These are phyloP conservation scores for Eubasilissa regina DNA, from an alignment of 1,140 invertebrate species.

Conservation along the genomic window DNA sequence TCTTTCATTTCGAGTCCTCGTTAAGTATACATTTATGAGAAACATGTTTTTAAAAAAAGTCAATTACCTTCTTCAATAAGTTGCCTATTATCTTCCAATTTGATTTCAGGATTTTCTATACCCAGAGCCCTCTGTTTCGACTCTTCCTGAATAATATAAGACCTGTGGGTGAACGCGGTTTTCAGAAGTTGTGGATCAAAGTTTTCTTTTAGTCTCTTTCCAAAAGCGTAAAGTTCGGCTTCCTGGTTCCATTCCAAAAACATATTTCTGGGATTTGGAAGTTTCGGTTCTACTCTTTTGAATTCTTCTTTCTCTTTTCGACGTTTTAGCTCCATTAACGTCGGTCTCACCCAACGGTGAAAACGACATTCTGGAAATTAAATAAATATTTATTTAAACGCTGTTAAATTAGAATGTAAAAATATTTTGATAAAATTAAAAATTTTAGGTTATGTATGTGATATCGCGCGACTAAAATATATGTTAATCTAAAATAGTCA, in stretches of 20 bases:
- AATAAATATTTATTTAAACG: neutral
- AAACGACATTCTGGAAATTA: constrained; percentile 40
- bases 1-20: too few species aligned
- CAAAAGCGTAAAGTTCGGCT: constrained; percentile 91
- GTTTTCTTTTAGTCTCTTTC: constrained; percentile 87
- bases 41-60: too few species aligned
- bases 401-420: neutral
- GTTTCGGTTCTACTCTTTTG: constrained; percentile 1
- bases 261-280: constrained; percentile 68
- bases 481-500: too few species aligned
- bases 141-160: constrained; percentile 84
- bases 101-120: constrained; percentile 74
- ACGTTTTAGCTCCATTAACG: constrained; percentile 14
- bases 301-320: constrained; percentile 14
- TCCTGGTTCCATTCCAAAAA: constrained; percentile 91
- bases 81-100: constrained; percentile 79
- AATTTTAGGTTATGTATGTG: neutral
- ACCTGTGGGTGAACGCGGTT: constrained; percentile 85
- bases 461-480: neutral
- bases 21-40: too few species aligned
- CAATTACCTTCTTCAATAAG: constrained; percentile 77
- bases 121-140: constrained; percentile 79
- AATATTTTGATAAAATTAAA: neutral
- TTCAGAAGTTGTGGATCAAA: constrained; percentile 81
- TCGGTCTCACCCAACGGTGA: constrained; percentile 47